phyloP scores from a whole-genome alignment of 1,140 invertebrate genomes.

The Meloidogyne chitwoodi region DNA sequence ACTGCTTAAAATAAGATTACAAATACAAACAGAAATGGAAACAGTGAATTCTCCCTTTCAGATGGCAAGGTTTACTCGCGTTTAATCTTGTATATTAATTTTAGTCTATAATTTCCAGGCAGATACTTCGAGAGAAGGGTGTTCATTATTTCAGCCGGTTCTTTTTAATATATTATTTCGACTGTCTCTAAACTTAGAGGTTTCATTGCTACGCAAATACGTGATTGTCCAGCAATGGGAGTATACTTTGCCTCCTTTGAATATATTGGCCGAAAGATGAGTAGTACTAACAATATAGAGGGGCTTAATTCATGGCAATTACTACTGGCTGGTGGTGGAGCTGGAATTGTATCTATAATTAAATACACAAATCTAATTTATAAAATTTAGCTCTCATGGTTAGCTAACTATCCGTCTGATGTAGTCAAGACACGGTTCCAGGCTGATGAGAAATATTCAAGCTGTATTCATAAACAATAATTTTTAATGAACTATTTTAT shows the following conservation, averaged over 20 bases:
- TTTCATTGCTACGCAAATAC: conserved; percentile 69
- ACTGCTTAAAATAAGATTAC: conserved; percentile 77
- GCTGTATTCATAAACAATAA: conserved; percentile 7
- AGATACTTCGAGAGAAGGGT: conserved; percentile 62
- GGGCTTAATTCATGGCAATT: conserved; percentile 43
- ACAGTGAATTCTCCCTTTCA: background rate
- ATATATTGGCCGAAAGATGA: conserved; percentile 63
- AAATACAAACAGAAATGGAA: conserved; percentile 62
- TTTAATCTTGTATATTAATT: conserved; percentile 60
- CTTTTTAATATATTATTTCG: conserved; percentile 33
- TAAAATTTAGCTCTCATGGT: conserved; percentile 79
- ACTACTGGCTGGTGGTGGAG: conserved; percentile 49
- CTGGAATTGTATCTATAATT: conserved; percentile 11
- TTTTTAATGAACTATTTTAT: conserved; percentile 56
- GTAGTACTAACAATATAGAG: conserved; percentile 44
- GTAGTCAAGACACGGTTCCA: conserved; percentile 83
- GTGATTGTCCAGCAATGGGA: conserved; percentile 71
- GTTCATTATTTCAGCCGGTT: conserved; percentile 61
- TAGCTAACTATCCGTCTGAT: conserved; percentile 79
- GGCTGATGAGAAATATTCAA: conserved; percentile 67
- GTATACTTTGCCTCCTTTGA: conserved; percentile 75
- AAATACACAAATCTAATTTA: conserved; percentile 65
- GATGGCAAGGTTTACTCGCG: background rate
- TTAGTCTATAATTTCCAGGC: background rate
- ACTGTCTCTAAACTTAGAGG: conserved; percentile 66